These are phyloP conservation scores for Drosophila willistoni DNA, from an alignment of 1,140 invertebrate genomes.

Conservation along the genomic window DNA sequence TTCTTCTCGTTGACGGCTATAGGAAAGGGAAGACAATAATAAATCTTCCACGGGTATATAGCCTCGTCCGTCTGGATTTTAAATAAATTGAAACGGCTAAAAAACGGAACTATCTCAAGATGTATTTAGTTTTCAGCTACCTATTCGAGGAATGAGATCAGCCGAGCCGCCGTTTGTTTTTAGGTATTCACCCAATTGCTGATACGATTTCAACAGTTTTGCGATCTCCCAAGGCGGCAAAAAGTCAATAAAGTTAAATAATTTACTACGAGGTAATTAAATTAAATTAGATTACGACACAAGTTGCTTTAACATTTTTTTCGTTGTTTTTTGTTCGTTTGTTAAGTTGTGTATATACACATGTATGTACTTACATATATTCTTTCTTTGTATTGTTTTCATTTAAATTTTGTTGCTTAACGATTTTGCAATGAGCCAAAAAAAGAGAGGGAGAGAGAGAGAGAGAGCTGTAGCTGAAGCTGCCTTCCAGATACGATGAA, in stretches of 20 bases:
- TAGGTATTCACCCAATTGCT: too few relatives aligned
- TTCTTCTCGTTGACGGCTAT: too few relatives aligned
- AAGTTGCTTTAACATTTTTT: conserved; percentile 65
- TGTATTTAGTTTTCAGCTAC: too few relatives aligned
- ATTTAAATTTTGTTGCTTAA: conserved; percentile 55
- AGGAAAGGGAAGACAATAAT: too few relatives aligned
- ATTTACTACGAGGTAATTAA: conserved; percentile 67
- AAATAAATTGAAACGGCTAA: too few relatives aligned
- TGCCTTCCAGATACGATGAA: not conserved
- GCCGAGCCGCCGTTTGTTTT: not conserved
- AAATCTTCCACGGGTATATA: too few relatives aligned
- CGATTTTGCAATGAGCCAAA: conserved; percentile 48
- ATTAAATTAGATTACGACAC: conserved; percentile 71
- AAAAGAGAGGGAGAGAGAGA: too few relatives aligned
- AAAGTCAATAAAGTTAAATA: conserved; percentile 60
- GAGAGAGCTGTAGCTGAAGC: not conserved
- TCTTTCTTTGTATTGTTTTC: conserved; percentile 20
- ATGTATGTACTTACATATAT: not conserved
- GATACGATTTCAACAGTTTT: not conserved
- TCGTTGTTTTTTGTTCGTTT: not conserved
- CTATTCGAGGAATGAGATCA: too few relatives aligned
- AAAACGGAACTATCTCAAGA: too few relatives aligned
- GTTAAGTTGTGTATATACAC: not conserved
- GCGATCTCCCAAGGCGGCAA: not conserved
- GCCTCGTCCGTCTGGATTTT: too few relatives aligned